Percentiles rank a stretch among this genome's conserved stretches.
These are phyloP conservation scores for Chromis chromis DNA, from an alignment of 2,797 vertebrate species.

Conservation along the genomic window DNA sequence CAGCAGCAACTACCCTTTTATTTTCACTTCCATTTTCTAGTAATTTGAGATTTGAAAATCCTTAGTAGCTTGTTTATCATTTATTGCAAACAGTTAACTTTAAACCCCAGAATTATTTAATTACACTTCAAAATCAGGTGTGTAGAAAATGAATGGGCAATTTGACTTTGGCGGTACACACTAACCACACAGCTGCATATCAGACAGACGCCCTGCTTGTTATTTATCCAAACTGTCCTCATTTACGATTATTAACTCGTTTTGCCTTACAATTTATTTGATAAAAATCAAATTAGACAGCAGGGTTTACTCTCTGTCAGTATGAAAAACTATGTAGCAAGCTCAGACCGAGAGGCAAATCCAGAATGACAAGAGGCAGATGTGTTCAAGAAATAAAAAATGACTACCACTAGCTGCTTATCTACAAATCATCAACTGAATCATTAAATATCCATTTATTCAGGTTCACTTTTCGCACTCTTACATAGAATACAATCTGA, in stretches of 20 bases:
- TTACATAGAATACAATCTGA: conserved; percentile 84
- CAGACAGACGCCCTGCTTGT: not conserved
- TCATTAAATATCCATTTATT: conserved; percentile 87
- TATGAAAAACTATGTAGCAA: not conserved
- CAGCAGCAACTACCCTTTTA: not conserved
- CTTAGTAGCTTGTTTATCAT: not conserved
- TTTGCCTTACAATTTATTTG: not conserved
- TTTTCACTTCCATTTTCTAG: conserved; percentile 31
- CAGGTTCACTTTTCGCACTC: conserved; percentile 80
- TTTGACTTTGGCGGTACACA: too few species aligned
- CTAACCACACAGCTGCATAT: too few species aligned
- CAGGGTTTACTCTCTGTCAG: not conserved
- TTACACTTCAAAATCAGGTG: too few species aligned
- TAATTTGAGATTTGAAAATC: not conserved
- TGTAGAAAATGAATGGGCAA: too few species aligned
- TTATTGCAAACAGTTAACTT: too few species aligned
- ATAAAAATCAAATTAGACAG: conserved; percentile 30
- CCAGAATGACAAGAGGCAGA: not conserved
- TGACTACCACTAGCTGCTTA: not conserved
- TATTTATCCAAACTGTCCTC: not conserved
- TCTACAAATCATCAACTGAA: conserved; percentile 49
- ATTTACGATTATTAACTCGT: not conserved
- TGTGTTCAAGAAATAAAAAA: not conserved
- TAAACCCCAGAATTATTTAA: too few species aligned
- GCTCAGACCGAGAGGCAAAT: not conserved